Evolutionary conservation across 2,113 vertebrate species (phyloP).

Genomic region (Nothobranchius furzeri): DNA sequence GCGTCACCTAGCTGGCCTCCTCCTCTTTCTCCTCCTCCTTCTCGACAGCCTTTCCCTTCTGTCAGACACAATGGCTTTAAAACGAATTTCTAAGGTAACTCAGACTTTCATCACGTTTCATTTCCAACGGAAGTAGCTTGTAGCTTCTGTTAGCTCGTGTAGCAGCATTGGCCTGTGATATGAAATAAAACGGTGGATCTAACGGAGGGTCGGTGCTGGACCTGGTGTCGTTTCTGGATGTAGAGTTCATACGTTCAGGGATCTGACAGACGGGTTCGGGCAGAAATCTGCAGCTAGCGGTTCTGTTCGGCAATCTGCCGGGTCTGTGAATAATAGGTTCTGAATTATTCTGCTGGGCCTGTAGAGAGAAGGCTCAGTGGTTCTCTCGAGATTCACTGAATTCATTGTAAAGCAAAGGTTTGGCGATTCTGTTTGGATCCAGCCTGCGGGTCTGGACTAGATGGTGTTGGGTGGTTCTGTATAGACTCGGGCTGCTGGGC

Average conservation of each 20-base stretch:
- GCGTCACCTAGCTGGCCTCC: slow-evolving; percentile 67
- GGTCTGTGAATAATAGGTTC: too few relatives aligned
- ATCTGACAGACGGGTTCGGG: too few relatives aligned
- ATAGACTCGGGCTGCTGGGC: background rate
- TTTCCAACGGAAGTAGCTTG: rapidly evolving
- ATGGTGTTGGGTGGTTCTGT: background rate
- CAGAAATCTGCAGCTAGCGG: too few relatives aligned
- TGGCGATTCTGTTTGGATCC: background rate
- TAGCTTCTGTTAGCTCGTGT: slow-evolving; percentile 14
- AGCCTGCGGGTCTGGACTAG: background rate
- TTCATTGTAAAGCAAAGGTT: too few relatives aligned
- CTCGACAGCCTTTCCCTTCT: slow-evolving; percentile 51
- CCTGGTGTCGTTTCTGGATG: too few relatives aligned
- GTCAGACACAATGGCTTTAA: slow-evolving; percentile 76
- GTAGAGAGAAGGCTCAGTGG: too few relatives aligned
- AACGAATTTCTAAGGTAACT: slow-evolving; percentile 81
- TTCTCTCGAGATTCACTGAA: too few relatives aligned
- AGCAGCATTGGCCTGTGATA: background rate
- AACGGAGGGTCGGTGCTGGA: background rate
- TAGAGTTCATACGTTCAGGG: too few relatives aligned
- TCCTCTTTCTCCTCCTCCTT: slow-evolving; percentile 39
- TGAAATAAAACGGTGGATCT: background rate
- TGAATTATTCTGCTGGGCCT: too few relatives aligned
- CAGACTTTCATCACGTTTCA: background rate
- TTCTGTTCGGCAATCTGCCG: too few relatives aligned